These are phyloP conservation scores for Crocallis elinguaria DNA, from an alignment of 2,888 invertebrate species.

Conservation along the genomic window DNA sequence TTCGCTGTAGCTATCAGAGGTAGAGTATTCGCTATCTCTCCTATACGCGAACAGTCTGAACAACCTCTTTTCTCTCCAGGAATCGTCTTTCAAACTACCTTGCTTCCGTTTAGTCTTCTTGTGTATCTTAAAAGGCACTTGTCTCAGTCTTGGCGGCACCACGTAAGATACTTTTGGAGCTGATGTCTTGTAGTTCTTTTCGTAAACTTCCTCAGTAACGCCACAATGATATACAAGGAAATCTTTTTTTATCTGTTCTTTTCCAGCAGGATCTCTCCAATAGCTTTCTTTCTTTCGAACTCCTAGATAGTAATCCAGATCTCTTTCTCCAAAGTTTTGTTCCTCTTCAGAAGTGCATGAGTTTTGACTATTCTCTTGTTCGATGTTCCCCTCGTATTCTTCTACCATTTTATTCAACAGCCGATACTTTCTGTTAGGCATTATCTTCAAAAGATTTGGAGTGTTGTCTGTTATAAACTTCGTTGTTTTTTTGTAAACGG, in stretches of 20 bases:
- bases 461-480: slow-evolving; percentile 72
- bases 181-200: slow-evolving; percentile 59
- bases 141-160: slow-evolving; percentile 64
- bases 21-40: slow-evolving; percentile 70
- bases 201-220: slow-evolving; percentile 72
- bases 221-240: slow-evolving; percentile 76
- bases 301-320: slow-evolving; percentile 75
- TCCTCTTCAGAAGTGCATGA: slow-evolving; percentile 43
- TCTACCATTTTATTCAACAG: slow-evolving; percentile 55
- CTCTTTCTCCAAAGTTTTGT: slow-evolving; percentile 67
- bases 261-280: slow-evolving; percentile 73
- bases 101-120: slow-evolving; percentile 56
- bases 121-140: slow-evolving; percentile 78
- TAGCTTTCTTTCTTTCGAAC: slow-evolving; percentile 69
- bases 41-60: slow-evolving; percentile 70
- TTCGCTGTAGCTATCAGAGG: slow-evolving; percentile 79
- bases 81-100: slow-evolving; percentile 60
- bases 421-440: slow-evolving; percentile 62
- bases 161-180: slow-evolving; percentile 51
- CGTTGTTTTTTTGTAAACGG: slow-evolving; percentile 75
- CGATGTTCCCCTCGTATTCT: slow-evolving; percentile 44
- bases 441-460: slow-evolving; percentile 66
- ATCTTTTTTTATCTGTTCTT: slow-evolving; percentile 74
- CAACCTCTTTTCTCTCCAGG: slow-evolving; percentile 72
- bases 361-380: slow-evolving; percentile 32